Conservation (phyloP, 2,888 invertebrate species). For the Fragum sueziense region DNA sequence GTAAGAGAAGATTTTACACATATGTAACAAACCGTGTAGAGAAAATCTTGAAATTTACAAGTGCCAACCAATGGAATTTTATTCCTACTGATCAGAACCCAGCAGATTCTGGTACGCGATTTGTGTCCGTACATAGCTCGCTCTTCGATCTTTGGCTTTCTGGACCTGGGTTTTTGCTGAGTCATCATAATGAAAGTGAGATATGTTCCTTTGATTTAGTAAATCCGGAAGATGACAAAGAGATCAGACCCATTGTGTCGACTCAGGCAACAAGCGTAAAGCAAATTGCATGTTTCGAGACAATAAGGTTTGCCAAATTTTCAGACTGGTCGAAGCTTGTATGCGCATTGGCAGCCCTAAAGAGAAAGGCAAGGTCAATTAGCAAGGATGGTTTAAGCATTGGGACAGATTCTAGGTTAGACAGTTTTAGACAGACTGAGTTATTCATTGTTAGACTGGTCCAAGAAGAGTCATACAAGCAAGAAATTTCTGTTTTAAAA, state of each 20-base stretch:
- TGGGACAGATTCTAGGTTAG: too few species aligned
- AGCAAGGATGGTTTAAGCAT: too few species aligned
- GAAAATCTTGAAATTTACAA: constrained; percentile 18
- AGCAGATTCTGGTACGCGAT: constrained; percentile 17
- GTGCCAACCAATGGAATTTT: constrained; percentile 15
- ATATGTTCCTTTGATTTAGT: neutral
- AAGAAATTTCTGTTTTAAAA: constrained; percentile 6
- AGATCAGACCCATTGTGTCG: constrained; percentile 19
- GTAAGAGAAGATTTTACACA: constrained; percentile 43
- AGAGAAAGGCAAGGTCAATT: neutral
- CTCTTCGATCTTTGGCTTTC: too few species aligned
- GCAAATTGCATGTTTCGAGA: neutral
- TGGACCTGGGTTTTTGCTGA: too few species aligned
- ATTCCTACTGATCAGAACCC: constrained; percentile 12
- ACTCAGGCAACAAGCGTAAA: constrained; percentile 1
- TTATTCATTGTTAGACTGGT: neutral
- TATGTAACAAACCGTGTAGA: constrained; percentile 53
- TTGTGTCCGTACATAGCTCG: neutral
- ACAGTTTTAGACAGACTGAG: neutral
- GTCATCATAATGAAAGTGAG: neutral
- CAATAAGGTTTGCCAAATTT: neutral
- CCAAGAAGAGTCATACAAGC: neutral
- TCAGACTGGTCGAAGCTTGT: constrained; percentile 15
- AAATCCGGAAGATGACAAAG: constrained; percentile 7
- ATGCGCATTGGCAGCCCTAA: neutral